Evolutionary conservation across 2,888 invertebrate genomes (phyloP), one percentile per base, ranked within the genome.

Genomic region (Nemurella pictetii): DNA sequence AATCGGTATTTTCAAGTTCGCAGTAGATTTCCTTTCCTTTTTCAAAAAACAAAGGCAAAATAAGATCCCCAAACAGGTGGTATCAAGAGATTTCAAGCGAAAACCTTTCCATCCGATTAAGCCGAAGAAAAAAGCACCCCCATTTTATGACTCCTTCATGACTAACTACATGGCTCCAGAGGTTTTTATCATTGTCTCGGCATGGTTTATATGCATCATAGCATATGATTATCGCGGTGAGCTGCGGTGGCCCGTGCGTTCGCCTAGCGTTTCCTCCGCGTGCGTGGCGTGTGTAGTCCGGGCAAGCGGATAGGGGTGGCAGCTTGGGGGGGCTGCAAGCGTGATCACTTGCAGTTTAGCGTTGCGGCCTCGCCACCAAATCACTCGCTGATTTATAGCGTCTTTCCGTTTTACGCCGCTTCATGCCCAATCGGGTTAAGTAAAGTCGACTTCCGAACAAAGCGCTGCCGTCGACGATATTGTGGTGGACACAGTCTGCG

Each of bases 371-470:
- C 74, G 80, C 27, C 80, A 78, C 84, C 80, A 80, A 84, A 84
- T 77, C 84, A 72, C 30, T 77, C 80, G 77, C 80, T 84, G 84
- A 84, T 84, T 84, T 84, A 84, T 80, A 29, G 80, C 84, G 80
- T 80, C 84, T 84, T 84, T 74, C 80, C 72, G 80, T 36, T 74
- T 80, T 84, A 28, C 55, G 80, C 20, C 80, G 80, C 80, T 81
- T 81, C 35, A 32, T 81, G 80, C 35, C 32, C 80, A 81, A 81
- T 81, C 80, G 35, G 30, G 29, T 35, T 81, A 81, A 81, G 80
- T 81, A 36, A 81, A 35, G 80, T 81, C 80, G 9, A 30, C 80
- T 81, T 15, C 25, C 35, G 35, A 36, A 81, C 32, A 81, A 81
- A 81, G 32, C 32, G n/a, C 15, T 20, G n/a, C n/a, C n/a, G n/a